These are phyloP conservation scores for Sebastes fasciatus DNA, from an alignment of 2,113 vertebrate species.

Conservation along the genomic window DNA sequence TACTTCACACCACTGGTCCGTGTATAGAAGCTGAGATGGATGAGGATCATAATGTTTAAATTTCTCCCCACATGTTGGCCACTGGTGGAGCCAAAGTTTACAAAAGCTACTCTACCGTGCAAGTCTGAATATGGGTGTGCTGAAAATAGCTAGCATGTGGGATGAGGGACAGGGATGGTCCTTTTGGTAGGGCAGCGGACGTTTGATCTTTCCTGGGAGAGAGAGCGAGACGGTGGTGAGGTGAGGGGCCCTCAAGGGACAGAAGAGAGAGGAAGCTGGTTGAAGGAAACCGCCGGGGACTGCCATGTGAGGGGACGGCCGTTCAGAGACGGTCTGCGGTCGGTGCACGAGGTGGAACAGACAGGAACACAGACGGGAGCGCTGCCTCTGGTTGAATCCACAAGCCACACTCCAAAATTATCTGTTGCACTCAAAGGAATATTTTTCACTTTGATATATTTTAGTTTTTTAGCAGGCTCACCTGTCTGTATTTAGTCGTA, in stretches of 20 bases:
- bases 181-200: conserved; percentile 45
- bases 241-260: conserved; percentile 65
- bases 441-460: conserved; percentile 38
- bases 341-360: conserved; percentile 50
- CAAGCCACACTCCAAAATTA: conserved; percentile 61
- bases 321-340: conserved; percentile 66
- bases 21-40: conserved; percentile 5
- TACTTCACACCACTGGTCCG: not conserved
- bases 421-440: conserved; percentile 15
- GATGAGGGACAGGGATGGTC: conserved; percentile 62
- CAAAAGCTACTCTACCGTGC: conserved; percentile 44
- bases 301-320: conserved; percentile 59
- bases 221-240: conserved; percentile 64
- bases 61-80: conserved; percentile 27
- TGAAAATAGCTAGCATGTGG: conserved; percentile 71
- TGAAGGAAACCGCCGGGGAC: conserved; percentile 60
- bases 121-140: conserved; percentile 44
- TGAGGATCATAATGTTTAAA: conserved; percentile 17
- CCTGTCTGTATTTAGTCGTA: not conserved
- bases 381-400: conserved; percentile 37
- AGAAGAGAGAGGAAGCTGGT: conserved; percentile 54
- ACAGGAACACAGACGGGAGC: conserved; percentile 42
- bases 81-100: conserved; percentile 56
- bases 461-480: conserved; percentile 16
- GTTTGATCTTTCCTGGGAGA: conserved; percentile 66